Base-by-base conservation (phyloP, 1,140 invertebrate genomes). In the Panagrolaimus sp. region DNA sequence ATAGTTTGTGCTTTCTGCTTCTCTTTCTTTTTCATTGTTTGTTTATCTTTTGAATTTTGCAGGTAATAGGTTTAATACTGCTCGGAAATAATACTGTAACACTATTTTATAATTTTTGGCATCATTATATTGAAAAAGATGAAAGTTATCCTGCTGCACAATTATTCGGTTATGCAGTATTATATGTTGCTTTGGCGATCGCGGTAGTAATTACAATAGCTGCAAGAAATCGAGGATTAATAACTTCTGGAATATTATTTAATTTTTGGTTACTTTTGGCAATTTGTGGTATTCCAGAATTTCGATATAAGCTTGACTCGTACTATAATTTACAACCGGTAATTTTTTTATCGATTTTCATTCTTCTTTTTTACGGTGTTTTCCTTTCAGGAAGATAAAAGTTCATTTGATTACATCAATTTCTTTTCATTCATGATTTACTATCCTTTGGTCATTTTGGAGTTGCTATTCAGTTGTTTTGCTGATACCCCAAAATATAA, bases 171-270 rank as follows among this genome's bases (percentile, higher is more conserved):
- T 70, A 43, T 55, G 67, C 68, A 38, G 66, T 81, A 76, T 73
- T 73, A 79, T 65, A 43, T 63, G 62, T 55, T 63, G 89, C 87
- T 62, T 84, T 93, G 91, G 82, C 85, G 68, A 85, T 93, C 76
- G 86, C 89, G 72, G 86, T 87, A 45, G 83, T 88, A 45, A 85
- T 94, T 70, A 84, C 92, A 73, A 85, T 88, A 69, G 89, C 89
- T 72, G 93, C 93, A 82, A 88, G 89, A 80, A 90, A 89, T 83
- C 88, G 88, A 86, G 93, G 93, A 32, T 86, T 94, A 71, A 86
- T 90, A 76, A 90, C 91, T 14, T 94, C 93, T 15, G 93, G 92
- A 26, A 86, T 92, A 62, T 85, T 92, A 74, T 93, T 94, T 83
- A 84, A 91, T 47, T 96, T 94, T 85, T 96, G 91, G 91, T 86